Percentiles rank a stretch among this genome's conserved stretches.
phyloP scores from a whole-genome alignment of 2,113 vertebrate genomes.

The Aldabrachelys gigantea region DNA sequence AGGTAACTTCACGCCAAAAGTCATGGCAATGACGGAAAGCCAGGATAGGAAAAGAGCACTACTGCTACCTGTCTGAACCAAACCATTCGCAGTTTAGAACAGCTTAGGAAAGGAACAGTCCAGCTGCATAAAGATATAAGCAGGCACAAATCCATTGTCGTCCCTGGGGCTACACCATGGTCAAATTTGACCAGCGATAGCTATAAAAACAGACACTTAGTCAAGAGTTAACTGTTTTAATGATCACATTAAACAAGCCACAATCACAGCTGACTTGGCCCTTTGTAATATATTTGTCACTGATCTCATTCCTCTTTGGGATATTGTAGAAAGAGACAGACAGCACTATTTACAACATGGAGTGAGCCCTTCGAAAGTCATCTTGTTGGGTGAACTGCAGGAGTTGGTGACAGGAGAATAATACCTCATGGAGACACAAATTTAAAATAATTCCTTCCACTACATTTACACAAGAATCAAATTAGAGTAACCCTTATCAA shows the following conservation, averaged over 20 bases:
- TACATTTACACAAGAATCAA: background rate
- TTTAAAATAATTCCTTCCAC: background rate
- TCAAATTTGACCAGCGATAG: rapidly evolving
- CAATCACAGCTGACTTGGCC: background rate
- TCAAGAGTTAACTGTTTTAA: background rate
- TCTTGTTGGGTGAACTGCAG: background rate
- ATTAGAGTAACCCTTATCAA: background rate
- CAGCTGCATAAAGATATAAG: background rate
- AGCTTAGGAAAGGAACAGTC: background rate
- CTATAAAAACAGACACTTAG: background rate
- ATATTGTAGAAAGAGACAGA: background rate
- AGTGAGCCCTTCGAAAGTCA: conserved; percentile 23
- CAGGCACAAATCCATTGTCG: background rate
- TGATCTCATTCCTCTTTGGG: background rate
- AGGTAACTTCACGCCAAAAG: background rate
- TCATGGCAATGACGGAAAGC: rapidly evolving
- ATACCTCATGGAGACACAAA: conserved; percentile 1
- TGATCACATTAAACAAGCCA: background rate
- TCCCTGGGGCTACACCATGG: background rate
- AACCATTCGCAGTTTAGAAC: background rate
- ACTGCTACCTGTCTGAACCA: background rate
- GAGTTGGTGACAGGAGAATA: background rate
- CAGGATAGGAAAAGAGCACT: background rate
- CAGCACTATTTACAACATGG: conserved; percentile 33
- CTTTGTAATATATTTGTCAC: background rate